Conservation (phyloP, 2,113 vertebrate species). For the Amphilophus citrinellus region DNA sequence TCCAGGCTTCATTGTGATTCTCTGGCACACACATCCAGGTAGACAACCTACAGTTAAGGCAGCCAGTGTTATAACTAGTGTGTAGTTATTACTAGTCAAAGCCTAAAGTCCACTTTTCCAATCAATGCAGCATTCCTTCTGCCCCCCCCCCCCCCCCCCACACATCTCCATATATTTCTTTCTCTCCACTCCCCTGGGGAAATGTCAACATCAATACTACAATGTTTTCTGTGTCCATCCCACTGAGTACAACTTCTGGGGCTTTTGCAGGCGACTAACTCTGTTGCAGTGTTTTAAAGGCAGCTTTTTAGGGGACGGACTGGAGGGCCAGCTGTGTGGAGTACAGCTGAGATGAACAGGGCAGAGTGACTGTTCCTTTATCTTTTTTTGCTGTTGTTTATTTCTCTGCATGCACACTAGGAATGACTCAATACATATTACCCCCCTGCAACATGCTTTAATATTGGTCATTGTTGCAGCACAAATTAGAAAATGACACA, state of each 20-base stretch:
- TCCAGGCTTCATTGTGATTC: constrained; percentile 4
- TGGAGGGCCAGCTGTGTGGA: constrained; percentile 57
- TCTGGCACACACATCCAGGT: constrained; percentile 19
- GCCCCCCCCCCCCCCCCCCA: background rate
- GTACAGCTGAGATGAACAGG: constrained; percentile 49
- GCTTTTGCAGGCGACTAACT: constrained; percentile 46
- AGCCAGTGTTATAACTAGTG: constrained; percentile 32
- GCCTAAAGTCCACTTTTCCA: constrained; percentile 68
- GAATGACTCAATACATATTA: constrained; percentile 26
- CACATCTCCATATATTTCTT: constrained; percentile 1
- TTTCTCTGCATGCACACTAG: constrained; percentile 44
- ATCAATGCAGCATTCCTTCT: constrained; percentile 70
- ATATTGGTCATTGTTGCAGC: background rate
- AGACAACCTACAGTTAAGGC: constrained; percentile 10
- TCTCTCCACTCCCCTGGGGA: constrained; percentile 55
- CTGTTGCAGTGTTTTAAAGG: constrained; percentile 29
- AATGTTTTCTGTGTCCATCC: constrained; percentile 60
- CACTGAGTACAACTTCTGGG: constrained; percentile 39
- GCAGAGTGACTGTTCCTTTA: background rate
- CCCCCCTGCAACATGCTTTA: constrained; percentile 3
- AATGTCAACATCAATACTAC: constrained; percentile 67
- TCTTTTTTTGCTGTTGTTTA: constrained; percentile 38
- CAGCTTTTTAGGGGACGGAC: constrained; percentile 19
- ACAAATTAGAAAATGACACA: background rate
- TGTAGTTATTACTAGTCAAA: constrained; percentile 51